phyloP scores from a whole-genome alignment of 2,113 vertebrate genomes.

The Nipponia nippon region DNA sequence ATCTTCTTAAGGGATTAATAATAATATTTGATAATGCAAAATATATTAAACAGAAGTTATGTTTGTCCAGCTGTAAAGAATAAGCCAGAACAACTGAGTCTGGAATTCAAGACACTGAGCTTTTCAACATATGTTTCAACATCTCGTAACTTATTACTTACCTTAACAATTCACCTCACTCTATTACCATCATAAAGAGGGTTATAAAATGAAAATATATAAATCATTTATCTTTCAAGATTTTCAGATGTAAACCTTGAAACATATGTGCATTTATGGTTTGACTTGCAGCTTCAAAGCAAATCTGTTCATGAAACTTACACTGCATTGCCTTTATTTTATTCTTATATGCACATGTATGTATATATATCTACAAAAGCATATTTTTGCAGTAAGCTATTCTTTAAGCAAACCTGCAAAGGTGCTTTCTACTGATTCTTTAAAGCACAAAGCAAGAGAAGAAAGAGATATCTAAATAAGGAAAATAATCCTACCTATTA shows the following conservation, averaged over 20 bases:
- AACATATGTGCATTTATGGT: slow-evolving; percentile 64
- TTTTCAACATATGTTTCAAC: slow-evolving; percentile 66
- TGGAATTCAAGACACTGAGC: slow-evolving; percentile 42
- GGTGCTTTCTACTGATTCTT: not conserved
- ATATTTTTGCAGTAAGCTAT: not conserved
- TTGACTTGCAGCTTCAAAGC: slow-evolving; percentile 50
- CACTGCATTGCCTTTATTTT: not conserved
- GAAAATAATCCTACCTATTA: not conserved
- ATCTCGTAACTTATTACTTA: slow-evolving; percentile 64
- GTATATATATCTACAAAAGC: not conserved
- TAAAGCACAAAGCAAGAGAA: not conserved
- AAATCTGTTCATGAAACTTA: not conserved
- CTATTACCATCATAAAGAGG: slow-evolving; percentile 42
- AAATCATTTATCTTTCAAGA: slow-evolving; percentile 69
- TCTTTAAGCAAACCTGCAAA: not conserved
- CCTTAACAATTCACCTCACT: slow-evolving; percentile 57
- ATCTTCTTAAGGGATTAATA: slow-evolving; percentile 1
- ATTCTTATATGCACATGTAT: not conserved
- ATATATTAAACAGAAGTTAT: slow-evolving; percentile 28
- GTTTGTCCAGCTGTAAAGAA: not conserved
- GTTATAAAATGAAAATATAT: slow-evolving; percentile 68
- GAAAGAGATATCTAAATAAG: not conserved
- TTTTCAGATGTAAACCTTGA: slow-evolving; percentile 53
- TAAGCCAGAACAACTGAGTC: not conserved
- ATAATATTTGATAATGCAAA: slow-evolving; percentile 44